Base-by-base conservation (phyloP, 2,888 invertebrate species). In the Ochropacha duplaris region DNA sequence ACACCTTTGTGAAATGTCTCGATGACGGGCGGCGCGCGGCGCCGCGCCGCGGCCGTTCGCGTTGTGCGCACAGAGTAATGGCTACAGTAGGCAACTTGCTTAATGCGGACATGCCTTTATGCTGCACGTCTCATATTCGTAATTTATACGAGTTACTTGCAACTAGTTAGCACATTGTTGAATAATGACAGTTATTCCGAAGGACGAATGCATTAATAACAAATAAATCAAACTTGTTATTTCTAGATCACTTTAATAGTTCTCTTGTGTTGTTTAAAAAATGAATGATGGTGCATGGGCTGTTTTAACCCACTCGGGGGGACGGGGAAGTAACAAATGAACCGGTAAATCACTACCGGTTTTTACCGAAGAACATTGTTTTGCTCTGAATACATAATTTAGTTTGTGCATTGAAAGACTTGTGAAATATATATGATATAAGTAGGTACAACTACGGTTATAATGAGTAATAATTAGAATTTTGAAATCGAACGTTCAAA, bases 101-200 rank as follows among this genome's bases (percentile, higher is more conserved):
- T 54, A 52, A 50, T 54, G 57, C 54, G 44, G 49, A 52, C 52
- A 19, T 54, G 19, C 49, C 22, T 16, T 51, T 22, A 28, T 44
- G 16, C 50, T 52, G 39, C 26, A 54, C 44, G 39, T 39, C 16
- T 39, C 16, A 16, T 22, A 24, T 36, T 19, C 44, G 57, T 65
- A 60, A 62, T 65, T 65, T 60, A 61, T 61, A 61, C 59, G 56
- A 61, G 52, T 60, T 60, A 59, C 60, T 63, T 62, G 59, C 36
- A 50, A 50, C 60, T 69, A 62, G 66, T 70, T 69, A 69, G 64
- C 60, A 61, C 62, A 67, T 69, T 63, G 65, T 68, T 55, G 61
- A 59, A 60, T 62, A 55, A 54, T 49, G 50, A 51, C 49, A 19
- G 50, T 14, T 50, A 16, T 34, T 19, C 31, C 55, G 59, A 62